Evolutionary conservation across 2,113 vertebrate genomes (phyloP).

Genomic region (Ophiodon elongatus): DNA sequence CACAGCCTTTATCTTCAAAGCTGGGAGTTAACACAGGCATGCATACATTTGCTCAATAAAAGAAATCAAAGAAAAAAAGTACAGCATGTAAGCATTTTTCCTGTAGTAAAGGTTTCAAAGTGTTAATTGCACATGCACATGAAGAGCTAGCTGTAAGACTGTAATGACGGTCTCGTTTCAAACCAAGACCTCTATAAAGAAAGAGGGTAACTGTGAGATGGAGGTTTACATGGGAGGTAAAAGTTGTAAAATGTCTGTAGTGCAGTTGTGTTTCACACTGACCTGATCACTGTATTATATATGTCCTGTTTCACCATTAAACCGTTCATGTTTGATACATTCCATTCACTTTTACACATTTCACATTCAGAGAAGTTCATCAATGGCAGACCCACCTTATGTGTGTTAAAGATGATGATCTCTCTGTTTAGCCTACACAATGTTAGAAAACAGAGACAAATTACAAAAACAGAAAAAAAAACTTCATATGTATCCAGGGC

Average conservation of each 20-base stretch:
- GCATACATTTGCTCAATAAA: slow-evolving; percentile 49
- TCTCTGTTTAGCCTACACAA: not conserved
- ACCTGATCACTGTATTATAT: not conserved
- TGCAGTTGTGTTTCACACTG: not conserved
- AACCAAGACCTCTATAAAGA: slow-evolving; percentile 17
- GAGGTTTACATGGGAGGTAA: slow-evolving; percentile 11
- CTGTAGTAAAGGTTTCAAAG: slow-evolving; percentile 54
- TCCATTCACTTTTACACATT: not conserved
- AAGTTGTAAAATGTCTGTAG: not conserved
- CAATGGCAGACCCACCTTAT: not conserved
- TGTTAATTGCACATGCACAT: slow-evolving; percentile 50
- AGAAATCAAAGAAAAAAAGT: slow-evolving; percentile 35
- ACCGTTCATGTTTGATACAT: not conserved
- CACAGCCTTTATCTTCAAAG: slow-evolving; percentile 59
- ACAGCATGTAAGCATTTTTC: slow-evolving; percentile 42
- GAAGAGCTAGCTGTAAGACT: slow-evolving; percentile 34
- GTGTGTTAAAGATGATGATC: not conserved
- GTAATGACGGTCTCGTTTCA: slow-evolving; percentile 36
- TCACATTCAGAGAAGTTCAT: not conserved
- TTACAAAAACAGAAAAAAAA: no score
- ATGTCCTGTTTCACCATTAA: not conserved
- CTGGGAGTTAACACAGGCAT: slow-evolving; percentile 30
- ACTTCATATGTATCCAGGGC: no score
- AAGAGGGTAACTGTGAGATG: slow-evolving; percentile 2
- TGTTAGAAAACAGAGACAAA: not conserved